Evolutionary conservation across 1,140 invertebrate genomes (phyloP).

Genomic region (Agraylea sexmaculata): DNA sequence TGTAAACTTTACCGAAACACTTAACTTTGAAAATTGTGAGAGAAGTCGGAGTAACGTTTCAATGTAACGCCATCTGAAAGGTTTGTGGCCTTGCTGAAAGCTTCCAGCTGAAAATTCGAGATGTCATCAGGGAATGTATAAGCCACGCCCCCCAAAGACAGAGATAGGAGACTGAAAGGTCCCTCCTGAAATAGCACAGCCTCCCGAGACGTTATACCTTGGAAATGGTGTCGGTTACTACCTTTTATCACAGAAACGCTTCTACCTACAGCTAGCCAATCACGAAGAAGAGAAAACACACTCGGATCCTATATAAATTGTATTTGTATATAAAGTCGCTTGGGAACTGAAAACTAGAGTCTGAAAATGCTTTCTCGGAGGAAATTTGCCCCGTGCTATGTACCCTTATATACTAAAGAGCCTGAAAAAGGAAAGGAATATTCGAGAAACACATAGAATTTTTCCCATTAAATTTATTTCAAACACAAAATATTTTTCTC

Average conservation of each 20-base stretch:
- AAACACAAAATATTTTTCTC: too few relatives aligned
- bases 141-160: constrained; percentile 18
- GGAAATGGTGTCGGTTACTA: constrained; percentile 9
- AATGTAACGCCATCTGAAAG: constrained; percentile 14
- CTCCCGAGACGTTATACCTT: constrained; percentile 17
- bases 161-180: constrained; percentile 17
- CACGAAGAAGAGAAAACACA: constrained; percentile 16
- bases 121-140: constrained; percentile 7
- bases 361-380: neutral
- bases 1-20: too few relatives aligned
- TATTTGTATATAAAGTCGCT: constrained; percentile 1
- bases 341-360: neutral
- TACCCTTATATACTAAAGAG: too few relatives aligned
- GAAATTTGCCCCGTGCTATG: too few relatives aligned
- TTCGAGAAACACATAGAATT: too few relatives aligned
- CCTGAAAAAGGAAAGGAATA: too few relatives aligned
- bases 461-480: too few relatives aligned
- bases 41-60: too few relatives aligned
- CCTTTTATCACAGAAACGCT: constrained; percentile 7
- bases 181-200: constrained; percentile 18
- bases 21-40: too few relatives aligned
- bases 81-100: constrained; percentile 12
- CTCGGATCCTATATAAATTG: constrained; percentile 17
- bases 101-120: constrained; percentile 6
- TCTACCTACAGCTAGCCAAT: constrained; percentile 18